Base-by-base conservation (phyloP, 2,888 invertebrate species). In the Helicoverpa assulta region DNA sequence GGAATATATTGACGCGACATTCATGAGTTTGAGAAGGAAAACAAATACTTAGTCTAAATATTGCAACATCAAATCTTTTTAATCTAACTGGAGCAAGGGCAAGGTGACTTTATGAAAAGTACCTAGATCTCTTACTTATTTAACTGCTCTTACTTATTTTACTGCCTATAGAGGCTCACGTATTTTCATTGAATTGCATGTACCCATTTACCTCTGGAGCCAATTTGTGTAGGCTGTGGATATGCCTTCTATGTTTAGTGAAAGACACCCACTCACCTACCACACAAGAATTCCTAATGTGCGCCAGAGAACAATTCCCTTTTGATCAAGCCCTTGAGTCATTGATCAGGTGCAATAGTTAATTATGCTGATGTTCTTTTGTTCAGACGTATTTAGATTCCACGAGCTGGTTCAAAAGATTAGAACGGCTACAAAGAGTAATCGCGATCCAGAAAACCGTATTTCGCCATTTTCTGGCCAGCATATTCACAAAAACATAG, bases 231-330 rank as follows among this genome's bases (percentile, higher is more conserved):
- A 33, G 18, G 40, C n/a, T n/a, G n/a, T 51, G 19, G 50, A 54
- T 29, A 51, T 21, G 16, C 53, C 47, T 2, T 21, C 40, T 60
- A 56, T 53, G 26, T 1, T 71, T 7, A 21, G 50, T 73, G 10
- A 78, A 78, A 51, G 19, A 56, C 78, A 53, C 59, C 50, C 50
- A 60, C 59, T 50, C 78, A 53, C 59, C 52, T 40, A 60, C 55
- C 40, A 14, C 21, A 14, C n/a, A 16, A 55, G 16, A 53, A 57
- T 5, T 33, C 14, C 18, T 57, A 72, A 58, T 74, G 51, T 56
- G 59, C n/a, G 51, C 51, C 33, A 40, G 33, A 47, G 65, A 71
- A 77, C 73, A 59, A 74, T 74, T 55, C 58, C 29, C 78, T 57
- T 58, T 73, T 77, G 54, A 77, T 73, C 53, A 63, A n/a, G 62